Conservation (phyloP, 2,888 invertebrate species). For the Tiliacea aurago region DNA sequence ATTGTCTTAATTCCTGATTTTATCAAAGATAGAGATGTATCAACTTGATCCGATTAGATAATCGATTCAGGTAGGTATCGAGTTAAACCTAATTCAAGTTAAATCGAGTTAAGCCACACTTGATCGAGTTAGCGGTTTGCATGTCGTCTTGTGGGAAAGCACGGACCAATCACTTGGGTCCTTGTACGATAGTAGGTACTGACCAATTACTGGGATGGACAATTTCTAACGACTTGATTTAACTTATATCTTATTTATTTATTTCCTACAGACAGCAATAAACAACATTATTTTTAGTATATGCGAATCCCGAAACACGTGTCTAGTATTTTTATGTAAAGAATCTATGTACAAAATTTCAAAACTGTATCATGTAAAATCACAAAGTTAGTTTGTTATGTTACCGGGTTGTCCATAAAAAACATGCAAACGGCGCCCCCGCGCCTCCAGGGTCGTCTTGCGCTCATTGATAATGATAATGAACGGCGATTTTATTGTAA, state of each 20-base stretch:
- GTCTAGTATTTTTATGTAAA: too few species aligned
- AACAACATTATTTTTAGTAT: too few species aligned
- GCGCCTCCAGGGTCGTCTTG: too few species aligned
- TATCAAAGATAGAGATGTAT: slow-evolving; percentile 22
- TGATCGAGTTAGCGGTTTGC: slow-evolving; percentile 36
- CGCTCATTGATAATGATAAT: too few species aligned
- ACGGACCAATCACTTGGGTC: neutral
- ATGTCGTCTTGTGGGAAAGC: slow-evolving; percentile 15
- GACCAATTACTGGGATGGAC: neutral
- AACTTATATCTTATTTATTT: neutral
- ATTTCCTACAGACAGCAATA: neutral
- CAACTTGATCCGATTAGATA: slow-evolving; percentile 6
- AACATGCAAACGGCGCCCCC: too few species aligned
- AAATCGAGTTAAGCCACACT: slow-evolving; percentile 26
- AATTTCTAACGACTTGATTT: neutral
- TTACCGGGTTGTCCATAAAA: too few species aligned
- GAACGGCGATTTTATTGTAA: too few species aligned
- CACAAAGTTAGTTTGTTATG: too few species aligned
- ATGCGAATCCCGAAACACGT: too few species aligned
- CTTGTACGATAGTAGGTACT: neutral
- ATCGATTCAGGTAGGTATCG: slow-evolving; percentile 26
- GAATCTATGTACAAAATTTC: too few species aligned
- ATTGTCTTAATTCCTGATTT: slow-evolving; percentile 6
- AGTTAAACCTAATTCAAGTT: slow-evolving; percentile 26
- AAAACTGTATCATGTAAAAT: too few species aligned